These are phyloP conservation scores for Rhineura floridana DNA, from an alignment of 2,113 vertebrate species.

Conservation along the genomic window DNA sequence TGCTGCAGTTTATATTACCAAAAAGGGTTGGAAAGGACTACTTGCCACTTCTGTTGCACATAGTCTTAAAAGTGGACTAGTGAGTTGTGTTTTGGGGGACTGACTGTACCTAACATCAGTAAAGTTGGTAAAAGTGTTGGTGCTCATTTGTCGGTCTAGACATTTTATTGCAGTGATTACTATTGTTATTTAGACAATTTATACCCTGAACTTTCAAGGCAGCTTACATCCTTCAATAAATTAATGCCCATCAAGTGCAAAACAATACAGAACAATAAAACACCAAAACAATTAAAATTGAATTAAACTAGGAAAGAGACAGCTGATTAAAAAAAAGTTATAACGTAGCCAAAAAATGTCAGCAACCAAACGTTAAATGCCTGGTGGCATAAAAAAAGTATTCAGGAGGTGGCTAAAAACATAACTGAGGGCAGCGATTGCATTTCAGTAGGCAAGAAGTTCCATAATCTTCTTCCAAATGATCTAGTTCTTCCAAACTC, in stretches of 20 bases:
- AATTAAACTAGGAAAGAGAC: background rate
- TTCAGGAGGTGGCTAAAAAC: background rate
- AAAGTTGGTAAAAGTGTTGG: background rate
- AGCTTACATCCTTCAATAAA: background rate
- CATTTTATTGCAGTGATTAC: background rate
- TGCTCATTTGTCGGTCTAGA: background rate
- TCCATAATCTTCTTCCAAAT: background rate
- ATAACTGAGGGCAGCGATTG: background rate
- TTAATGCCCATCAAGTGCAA: background rate
- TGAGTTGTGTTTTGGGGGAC: background rate
- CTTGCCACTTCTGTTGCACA: too few species aligned
- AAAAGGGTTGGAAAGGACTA: background rate
- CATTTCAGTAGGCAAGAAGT: background rate
- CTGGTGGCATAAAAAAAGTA: background rate
- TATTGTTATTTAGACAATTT: background rate
- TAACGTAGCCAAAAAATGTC: background rate
- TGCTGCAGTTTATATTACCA: too few species aligned
- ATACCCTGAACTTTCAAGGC: background rate
- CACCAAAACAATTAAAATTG: background rate
- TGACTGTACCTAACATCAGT: background rate
- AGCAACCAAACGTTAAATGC: background rate
- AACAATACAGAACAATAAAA: background rate
- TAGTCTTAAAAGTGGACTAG: too few species aligned
- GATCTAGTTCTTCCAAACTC: background rate
- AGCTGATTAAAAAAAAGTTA: background rate